A percentile compares a stretch with the other conserved stretches of the same genome.
These are phyloP conservation scores for Orthosia incerta DNA, from an alignment of 2,888 invertebrate genomes.

Conservation along the genomic window DNA sequence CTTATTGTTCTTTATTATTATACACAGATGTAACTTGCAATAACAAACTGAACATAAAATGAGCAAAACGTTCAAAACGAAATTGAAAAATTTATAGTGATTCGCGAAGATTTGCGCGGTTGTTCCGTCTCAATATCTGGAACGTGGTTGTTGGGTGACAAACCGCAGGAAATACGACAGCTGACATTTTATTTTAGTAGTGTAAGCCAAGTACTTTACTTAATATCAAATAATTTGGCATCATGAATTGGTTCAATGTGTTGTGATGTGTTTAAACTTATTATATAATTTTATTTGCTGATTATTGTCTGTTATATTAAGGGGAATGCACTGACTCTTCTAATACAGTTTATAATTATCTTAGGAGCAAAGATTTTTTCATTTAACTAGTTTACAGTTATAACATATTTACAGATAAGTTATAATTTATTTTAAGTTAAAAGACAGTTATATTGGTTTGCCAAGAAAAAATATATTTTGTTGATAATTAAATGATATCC, in stretches of 20 bases:
- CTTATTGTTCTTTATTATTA: not conserved
- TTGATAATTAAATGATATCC: not conserved
- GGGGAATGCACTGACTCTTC: no score
- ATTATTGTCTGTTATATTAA: not conserved
- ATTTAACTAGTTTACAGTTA: no score
- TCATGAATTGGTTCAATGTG: not conserved
- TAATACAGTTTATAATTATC: no score
- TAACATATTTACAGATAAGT: no score
- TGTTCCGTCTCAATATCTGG: conserved; percentile 32
- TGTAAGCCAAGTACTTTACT: not conserved
- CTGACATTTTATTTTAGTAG: not conserved
- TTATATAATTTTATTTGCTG: not conserved
- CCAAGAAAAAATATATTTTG: no score
- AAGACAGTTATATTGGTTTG: no score
- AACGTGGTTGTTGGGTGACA: conserved; percentile 22
- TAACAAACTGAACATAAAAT: conserved; percentile 19
- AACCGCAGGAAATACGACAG: not conserved
- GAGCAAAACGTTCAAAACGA: conserved; percentile 32
- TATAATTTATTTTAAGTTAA: no score
- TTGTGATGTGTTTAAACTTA: not conserved
- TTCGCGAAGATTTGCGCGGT: conserved; percentile 21
- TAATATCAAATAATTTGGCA: not conserved
- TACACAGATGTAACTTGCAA: conserved; percentile 21
- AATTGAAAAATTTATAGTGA: conserved; percentile 42
- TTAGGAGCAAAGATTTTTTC: no score